These are phyloP conservation scores for Nasonia giraulti DNA, from an alignment of 1,140 invertebrate species.

Conservation along the genomic window DNA sequence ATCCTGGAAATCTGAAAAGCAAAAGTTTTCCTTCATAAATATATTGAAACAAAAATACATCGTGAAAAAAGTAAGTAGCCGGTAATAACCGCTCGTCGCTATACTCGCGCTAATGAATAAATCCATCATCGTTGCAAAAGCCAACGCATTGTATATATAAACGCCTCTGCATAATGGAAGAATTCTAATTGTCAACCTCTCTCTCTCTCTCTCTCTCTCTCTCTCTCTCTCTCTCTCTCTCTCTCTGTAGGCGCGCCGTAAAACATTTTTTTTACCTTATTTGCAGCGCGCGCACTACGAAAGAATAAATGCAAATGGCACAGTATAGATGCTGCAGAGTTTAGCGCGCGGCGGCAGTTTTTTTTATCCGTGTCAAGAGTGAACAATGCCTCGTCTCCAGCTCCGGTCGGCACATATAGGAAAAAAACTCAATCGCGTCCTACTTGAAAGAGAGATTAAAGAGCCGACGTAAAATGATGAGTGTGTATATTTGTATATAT, in stretches of 20 bases:
- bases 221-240: too few species aligned
- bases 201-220: too few species aligned
- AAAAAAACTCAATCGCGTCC: slow-evolving; percentile 6
- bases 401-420: neutral
- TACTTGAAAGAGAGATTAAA: neutral
- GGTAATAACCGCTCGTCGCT: too few species aligned
- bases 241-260: too few species aligned
- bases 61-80: neutral
- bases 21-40: neutral
- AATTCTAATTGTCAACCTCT: neutral
- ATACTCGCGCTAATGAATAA: neutral
- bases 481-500: too few species aligned
- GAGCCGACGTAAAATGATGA: neutral
- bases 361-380: too few species aligned
- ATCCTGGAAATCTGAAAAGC: slow-evolving; percentile 55
- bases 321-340: too few species aligned
- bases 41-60: neutral
- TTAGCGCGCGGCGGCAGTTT: too few species aligned
- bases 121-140: neutral
- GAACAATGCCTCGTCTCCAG: too few species aligned
- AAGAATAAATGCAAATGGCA: too few species aligned
- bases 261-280: neutral
- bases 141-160: neutral
- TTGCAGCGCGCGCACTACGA: neutral
- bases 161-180: neutral